Conservation (phyloP, 2,797 vertebrate species). For the Bradypus variegatus region DNA sequence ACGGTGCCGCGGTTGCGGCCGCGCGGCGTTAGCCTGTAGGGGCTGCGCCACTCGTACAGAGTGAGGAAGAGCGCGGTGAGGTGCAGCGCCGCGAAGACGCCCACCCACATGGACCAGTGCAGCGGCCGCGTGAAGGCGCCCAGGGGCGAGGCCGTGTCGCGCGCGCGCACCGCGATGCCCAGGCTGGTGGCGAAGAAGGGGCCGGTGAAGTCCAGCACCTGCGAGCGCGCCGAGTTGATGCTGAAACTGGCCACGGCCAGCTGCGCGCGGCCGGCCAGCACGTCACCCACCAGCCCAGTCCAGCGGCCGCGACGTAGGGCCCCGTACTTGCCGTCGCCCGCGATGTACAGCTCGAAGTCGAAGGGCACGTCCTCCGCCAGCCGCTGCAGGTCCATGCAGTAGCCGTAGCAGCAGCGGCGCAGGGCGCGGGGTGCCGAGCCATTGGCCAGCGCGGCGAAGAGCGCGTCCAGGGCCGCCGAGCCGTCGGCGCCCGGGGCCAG, state of each 20-base stretch:
- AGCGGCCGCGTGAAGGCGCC: constrained; percentile 94
- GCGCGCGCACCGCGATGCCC: constrained; percentile 86
- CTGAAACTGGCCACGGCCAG: constrained; percentile 95
- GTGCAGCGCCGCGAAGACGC: constrained; percentile 87
- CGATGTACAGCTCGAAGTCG: constrained; percentile 88
- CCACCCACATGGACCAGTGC: constrained; percentile 96
- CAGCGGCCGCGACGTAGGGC: constrained; percentile 84
- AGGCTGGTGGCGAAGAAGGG: constrained; percentile 95
- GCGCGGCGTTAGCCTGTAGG: constrained; percentile 89
- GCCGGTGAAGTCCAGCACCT: constrained; percentile 91
- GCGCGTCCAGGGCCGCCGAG: constrained; percentile 77
- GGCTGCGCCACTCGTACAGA: constrained; percentile 92
- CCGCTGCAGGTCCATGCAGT: constrained; percentile 93
- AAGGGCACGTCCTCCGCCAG: constrained; percentile 89
- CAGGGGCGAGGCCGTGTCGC: constrained; percentile 85
- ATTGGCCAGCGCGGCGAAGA: constrained; percentile 82
- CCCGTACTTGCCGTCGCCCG: constrained; percentile 88
- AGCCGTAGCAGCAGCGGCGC: constrained; percentile 91
- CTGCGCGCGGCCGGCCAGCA: constrained; percentile 84
- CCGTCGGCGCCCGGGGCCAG: constrained; percentile 84
- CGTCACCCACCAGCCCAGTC: constrained; percentile 90
- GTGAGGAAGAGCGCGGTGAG: constrained; percentile 89
- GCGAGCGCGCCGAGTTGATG: constrained; percentile 89
- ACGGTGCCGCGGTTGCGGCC: constrained; percentile 87
- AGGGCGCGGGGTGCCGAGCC: constrained; percentile 74